These are phyloP conservation scores for Heliothis virescens DNA, from an alignment of 1,140 invertebrate genomes.

Conservation along the genomic window DNA sequence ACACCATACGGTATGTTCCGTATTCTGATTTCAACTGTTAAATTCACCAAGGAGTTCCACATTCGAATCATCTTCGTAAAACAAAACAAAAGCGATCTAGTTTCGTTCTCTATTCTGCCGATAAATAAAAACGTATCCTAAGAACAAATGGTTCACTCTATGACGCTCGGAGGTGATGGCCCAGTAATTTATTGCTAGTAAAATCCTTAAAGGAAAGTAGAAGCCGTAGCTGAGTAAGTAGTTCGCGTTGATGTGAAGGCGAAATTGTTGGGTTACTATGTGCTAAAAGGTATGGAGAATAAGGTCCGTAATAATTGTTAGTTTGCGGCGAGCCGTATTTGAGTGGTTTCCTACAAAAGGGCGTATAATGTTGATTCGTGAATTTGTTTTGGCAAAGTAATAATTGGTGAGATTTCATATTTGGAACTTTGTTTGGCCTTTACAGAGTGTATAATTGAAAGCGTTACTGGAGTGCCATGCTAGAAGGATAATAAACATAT, in stretches of 20 bases:
- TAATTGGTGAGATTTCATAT: not conserved
- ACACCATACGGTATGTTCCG: too few species aligned
- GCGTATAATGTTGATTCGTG: not conserved
- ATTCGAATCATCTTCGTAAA: too few species aligned
- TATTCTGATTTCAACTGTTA: too few species aligned
- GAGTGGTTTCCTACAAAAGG: not conserved
- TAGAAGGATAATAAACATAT: too few species aligned
- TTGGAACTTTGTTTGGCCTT: not conserved
- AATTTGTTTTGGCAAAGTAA: not conserved
- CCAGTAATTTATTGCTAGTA: constrained; percentile 33
- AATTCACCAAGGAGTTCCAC: too few species aligned
- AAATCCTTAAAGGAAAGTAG: constrained; percentile 35
- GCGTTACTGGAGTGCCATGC: not conserved
- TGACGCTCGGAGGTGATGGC: constrained; percentile 16
- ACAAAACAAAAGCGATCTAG: too few species aligned
- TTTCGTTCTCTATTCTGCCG: not conserved
- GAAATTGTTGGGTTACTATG: constrained; percentile 18
- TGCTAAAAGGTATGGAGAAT: constrained; percentile 26
- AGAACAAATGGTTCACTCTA: constrained; percentile 12
- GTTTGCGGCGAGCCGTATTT: not conserved
- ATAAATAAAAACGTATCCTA: constrained; percentile 6
- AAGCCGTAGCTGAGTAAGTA: constrained; percentile 27
- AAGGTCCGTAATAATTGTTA: constrained; percentile 7
- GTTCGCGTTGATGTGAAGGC: constrained; percentile 16
- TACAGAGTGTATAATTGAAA: not conserved